These are phyloP conservation scores for Slavum lentiscoides DNA, from an alignment of 2,888 invertebrate genomes.

Conservation along the genomic window DNA sequence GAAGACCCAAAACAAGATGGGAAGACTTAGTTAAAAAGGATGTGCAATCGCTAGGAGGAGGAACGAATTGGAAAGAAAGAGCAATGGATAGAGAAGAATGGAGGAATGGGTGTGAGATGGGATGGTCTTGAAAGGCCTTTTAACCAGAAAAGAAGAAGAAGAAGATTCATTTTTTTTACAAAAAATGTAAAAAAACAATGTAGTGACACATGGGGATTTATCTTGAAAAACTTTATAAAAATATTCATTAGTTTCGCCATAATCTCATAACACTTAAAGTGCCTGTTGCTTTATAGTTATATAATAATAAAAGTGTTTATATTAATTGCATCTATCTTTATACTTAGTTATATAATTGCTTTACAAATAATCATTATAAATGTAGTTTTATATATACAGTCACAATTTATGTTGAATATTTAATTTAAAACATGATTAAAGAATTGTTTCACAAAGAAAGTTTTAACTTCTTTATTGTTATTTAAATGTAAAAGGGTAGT, in stretches of 20 bases:
- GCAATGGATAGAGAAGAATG: too few relatives aligned
- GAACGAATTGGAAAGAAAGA: too few relatives aligned
- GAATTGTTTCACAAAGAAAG: background rate
- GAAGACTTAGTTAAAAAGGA: too few relatives aligned
- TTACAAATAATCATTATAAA: slow-evolving; percentile 10
- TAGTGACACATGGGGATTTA: background rate
- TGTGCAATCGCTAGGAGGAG: too few relatives aligned
- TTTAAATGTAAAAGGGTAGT: slow-evolving; percentile 46
- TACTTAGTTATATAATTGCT: slow-evolving; percentile 6
- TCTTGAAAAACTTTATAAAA: background rate
- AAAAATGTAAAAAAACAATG: too few relatives aligned
- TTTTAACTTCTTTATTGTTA: background rate
- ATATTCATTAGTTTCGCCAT: background rate
- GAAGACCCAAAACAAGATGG: too few relatives aligned
- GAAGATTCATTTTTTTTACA: too few relatives aligned
- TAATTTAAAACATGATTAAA: background rate
- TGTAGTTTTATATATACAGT: background rate
- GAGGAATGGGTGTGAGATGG: too few relatives aligned
- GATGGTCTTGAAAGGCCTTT: too few relatives aligned
- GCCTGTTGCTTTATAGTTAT: background rate
- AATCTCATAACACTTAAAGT: background rate
- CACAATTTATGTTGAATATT: background rate
- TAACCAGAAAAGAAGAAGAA: too few relatives aligned
- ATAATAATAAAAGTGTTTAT: background rate
- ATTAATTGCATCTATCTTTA: background rate